These are phyloP conservation scores for Hypotaenidia philippensis DNA, from an alignment of 2,797 vertebrate species.

Conservation along the genomic window DNA sequence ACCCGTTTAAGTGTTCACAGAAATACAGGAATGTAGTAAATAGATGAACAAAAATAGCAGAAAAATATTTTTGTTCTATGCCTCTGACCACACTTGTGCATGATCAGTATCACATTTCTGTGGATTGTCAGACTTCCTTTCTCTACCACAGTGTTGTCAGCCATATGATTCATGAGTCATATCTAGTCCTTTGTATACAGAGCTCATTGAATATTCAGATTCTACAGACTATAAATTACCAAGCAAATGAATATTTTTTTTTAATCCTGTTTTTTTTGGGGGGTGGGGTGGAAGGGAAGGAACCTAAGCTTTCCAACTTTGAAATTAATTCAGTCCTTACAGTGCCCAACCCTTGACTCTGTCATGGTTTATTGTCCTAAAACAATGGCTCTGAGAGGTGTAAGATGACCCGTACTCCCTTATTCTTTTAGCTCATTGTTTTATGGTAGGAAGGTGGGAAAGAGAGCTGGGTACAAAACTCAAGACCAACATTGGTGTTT, in stretches of 20 bases:
- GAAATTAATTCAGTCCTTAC: background rate
- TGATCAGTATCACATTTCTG: slow-evolving; percentile 38
- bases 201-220: slow-evolving; percentile 51
- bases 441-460: background rate
- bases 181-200: slow-evolving; percentile 38
- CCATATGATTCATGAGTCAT: slow-evolving; percentile 62
- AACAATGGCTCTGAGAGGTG: slow-evolving; percentile 13
- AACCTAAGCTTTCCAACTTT: background rate
- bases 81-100: slow-evolving; percentile 18
- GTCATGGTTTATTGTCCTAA: background rate
- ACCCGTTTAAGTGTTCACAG: background rate
- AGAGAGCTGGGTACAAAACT: background rate
- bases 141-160: background rate
- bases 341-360: background rate
- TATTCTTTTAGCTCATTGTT: background rate
- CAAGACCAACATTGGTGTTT: background rate
- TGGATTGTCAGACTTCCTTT: slow-evolving; percentile 54
- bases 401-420: slow-evolving; percentile 8
- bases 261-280: background rate
- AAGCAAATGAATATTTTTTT: slow-evolving; percentile 20
- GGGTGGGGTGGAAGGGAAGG: background rate
- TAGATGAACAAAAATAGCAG: background rate
- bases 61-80: background rate
- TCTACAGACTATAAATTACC: slow-evolving; percentile 29
- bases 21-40: background rate